phyloP scores from a whole-genome alignment of 2,113 vertebrate species.

The Malurus melanocephalus region DNA sequence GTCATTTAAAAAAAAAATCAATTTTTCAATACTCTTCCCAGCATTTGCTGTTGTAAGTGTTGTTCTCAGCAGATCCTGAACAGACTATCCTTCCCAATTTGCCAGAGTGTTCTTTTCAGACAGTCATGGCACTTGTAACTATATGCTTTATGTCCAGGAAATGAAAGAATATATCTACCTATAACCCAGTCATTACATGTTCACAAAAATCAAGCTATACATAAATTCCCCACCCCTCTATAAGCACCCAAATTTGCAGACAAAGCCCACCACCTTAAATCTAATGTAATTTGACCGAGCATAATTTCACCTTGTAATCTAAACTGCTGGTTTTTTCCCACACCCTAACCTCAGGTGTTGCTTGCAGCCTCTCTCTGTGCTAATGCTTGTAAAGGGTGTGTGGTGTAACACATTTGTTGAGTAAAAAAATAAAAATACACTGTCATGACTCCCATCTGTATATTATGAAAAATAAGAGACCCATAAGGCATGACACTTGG shows the following conservation, averaged over 20 bases:
- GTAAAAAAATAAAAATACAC: not conserved
- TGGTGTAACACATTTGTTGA: not conserved
- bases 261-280: not conserved
- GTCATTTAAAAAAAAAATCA: not conserved
- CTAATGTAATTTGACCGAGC: not conserved
- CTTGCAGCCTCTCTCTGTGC: not conserved
- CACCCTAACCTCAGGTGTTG: not conserved
- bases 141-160: not conserved
- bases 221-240: not conserved
- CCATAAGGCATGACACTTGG: not conserved
- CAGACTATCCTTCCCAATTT: not conserved
- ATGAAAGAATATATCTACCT: not conserved
- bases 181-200: not conserved
- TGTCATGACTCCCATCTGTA: not conserved
- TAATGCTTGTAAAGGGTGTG: not conserved
- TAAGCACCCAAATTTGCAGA: not conserved
- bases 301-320: not conserved
- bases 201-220: not conserved
- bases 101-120: not conserved
- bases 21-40: constrained; percentile 6
- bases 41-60: not conserved
- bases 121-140: not conserved
- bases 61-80: not conserved
- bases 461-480: not conserved
- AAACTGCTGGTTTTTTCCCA: not conserved